phyloP scores from a whole-genome alignment of 2,113 vertebrate species.

The Pluvianellus socialis region DNA sequence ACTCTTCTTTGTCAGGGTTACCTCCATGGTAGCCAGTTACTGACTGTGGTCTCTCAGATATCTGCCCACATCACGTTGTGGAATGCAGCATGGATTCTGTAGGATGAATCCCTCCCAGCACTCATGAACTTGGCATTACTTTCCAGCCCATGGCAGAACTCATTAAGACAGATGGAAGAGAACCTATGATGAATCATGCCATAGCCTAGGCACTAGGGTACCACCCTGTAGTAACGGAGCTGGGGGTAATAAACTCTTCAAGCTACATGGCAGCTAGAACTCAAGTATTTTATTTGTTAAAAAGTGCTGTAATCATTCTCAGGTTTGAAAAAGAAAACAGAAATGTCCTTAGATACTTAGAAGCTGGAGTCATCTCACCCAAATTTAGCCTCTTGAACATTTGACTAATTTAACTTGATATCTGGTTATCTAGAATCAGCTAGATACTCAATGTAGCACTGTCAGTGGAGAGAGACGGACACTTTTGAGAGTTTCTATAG shows the following conservation, averaged over 20 bases:
- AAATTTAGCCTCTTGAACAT: neutral
- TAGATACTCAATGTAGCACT: neutral
- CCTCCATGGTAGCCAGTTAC: neutral
- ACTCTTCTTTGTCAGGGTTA: neutral
- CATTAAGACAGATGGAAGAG: neutral
- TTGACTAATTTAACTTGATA: neutral
- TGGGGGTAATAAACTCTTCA: neutral
- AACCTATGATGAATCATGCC: neutral
- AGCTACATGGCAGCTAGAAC: neutral
- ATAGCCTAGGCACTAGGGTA: too few species aligned
- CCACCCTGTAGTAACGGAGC: neutral
- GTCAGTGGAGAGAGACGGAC: neutral
- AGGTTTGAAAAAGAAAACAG: neutral
- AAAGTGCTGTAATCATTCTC: neutral
- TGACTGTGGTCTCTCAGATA: neutral
- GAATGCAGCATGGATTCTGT: neutral
- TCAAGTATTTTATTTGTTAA: neutral
- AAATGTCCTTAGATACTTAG: neutral
- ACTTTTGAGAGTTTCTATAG: neutral
- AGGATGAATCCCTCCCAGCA: neutral
- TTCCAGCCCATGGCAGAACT: neutral
- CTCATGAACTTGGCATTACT: neutral
- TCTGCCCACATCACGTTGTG: neutral
- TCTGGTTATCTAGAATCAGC: neutral
- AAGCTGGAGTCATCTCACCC: neutral